phyloP scores from a whole-genome alignment of 1,140 invertebrate species.

The Cherax destructor region DNA sequence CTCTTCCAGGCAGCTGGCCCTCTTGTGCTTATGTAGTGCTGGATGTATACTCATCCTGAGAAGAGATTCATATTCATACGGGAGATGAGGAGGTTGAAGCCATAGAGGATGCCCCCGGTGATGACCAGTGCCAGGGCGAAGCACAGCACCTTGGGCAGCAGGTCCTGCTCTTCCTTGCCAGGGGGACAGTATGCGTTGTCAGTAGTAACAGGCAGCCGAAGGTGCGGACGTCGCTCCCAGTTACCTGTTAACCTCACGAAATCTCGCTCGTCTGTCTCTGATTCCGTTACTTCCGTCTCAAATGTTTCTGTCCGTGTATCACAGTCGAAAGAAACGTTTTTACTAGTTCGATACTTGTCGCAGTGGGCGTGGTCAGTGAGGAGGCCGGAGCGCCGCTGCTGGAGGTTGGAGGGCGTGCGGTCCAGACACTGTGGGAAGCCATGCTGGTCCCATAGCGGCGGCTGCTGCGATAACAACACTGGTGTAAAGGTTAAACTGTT shows the following conservation, averaged over 20 bases:
- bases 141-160: conserved; percentile 56
- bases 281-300: conserved; percentile 52
- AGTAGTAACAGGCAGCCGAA: conserved; percentile 27
- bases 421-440: conserved; percentile 26
- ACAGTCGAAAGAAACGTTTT: conserved; percentile 59
- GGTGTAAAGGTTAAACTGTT: conserved; percentile 46
- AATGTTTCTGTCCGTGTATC: conserved; percentile 54
- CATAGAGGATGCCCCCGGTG: conserved; percentile 54
- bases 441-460: conserved; percentile 38
- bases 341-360: conserved; percentile 37
- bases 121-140: conserved; percentile 55
- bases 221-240: conserved; percentile 33
- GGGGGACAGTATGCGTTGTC: conserved; percentile 48
- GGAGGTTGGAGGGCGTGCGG: conserved; percentile 23
- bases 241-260: conserved; percentile 47
- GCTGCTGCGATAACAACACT: conserved; percentile 43
- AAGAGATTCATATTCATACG: conserved; percentile 64
- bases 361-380: conserved; percentile 22
- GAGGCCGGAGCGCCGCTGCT: conserved; percentile 40
- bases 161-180: conserved; percentile 51
- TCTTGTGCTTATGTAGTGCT: background rate
- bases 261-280: conserved; percentile 58
- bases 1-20: background rate
- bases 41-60: conserved; percentile 16
- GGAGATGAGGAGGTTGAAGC: conserved; percentile 46